These are phyloP conservation scores for Cephalopterus ornatus DNA, from an alignment of 2,113 vertebrate genomes.

Conservation along the genomic window DNA sequence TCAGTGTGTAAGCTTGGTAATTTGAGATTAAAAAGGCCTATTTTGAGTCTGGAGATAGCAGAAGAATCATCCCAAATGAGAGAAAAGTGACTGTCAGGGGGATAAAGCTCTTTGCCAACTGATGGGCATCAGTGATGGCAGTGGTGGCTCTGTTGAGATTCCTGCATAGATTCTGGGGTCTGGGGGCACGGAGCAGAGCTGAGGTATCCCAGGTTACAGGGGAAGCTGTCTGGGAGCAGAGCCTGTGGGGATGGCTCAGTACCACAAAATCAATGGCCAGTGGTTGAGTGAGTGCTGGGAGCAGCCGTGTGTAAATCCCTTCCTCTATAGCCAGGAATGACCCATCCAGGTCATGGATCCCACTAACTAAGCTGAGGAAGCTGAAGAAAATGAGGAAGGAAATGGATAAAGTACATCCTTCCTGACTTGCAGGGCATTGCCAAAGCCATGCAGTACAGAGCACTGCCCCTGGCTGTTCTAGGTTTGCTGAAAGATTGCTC, in stretches of 20 bases:
- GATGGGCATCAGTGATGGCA: not conserved
- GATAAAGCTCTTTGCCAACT: not conserved
- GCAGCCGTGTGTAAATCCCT: not conserved
- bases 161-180: not conserved
- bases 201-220: not conserved
- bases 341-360: not conserved
- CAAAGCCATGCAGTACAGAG: not conserved
- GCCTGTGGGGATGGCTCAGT: not conserved
- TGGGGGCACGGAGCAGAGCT: not conserved
- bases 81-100: not conserved
- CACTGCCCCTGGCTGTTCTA: not conserved
- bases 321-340: not conserved
- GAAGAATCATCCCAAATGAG: not conserved
- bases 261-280: accelerated
- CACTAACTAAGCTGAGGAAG: not conserved
- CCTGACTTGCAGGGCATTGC: not conserved
- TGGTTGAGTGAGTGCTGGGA: accelerated
- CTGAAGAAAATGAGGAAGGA: not conserved
- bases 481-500: not conserved
- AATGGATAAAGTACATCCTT: not conserved
- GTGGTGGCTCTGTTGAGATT: not conserved
- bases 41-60: not conserved
- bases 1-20: not conserved
- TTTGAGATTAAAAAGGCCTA: not conserved
- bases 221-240: not conserved